These are phyloP conservation scores for Podocnemis expansa DNA, from an alignment of 2,113 vertebrate species.

Conservation along the genomic window DNA sequence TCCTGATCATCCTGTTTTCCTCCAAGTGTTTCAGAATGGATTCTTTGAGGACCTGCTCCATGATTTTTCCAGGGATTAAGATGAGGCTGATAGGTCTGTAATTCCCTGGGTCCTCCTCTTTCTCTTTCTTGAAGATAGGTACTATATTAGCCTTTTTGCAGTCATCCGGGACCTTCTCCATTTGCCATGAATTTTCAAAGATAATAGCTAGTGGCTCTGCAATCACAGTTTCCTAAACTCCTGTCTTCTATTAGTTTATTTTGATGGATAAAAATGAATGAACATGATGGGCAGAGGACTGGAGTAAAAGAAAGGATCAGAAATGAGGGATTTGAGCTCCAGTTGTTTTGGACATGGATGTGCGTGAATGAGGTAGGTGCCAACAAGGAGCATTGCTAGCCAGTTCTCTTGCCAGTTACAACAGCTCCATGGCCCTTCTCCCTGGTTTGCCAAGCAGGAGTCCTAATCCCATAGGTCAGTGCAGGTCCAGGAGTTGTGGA, in stretches of 20 bases:
- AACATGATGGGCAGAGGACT: not conserved
- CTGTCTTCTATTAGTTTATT: not conserved
- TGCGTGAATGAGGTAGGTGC: not conserved
- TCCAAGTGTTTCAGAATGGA: too few relatives aligned
- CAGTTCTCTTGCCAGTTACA: not conserved
- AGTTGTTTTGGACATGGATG: not conserved
- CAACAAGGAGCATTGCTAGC: not conserved
- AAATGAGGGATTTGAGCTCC: not conserved
- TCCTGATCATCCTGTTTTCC: too few relatives aligned
- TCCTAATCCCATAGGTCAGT: not conserved
- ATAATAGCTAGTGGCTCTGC: too few relatives aligned
- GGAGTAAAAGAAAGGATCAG: not conserved
- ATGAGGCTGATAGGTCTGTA: too few relatives aligned
- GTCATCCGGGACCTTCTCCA: too few relatives aligned
- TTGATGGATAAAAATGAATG: not conserved
- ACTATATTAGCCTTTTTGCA: too few relatives aligned
- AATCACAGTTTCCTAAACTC: not conserved
- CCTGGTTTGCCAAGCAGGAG: not conserved
- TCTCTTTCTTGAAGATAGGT: too few relatives aligned
- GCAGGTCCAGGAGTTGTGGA: not conserved
- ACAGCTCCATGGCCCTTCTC: not conserved
- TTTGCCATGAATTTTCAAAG: too few relatives aligned
- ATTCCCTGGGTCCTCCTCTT: too few relatives aligned
- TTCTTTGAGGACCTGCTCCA: too few relatives aligned
- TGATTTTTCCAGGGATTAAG: too few relatives aligned